Evolutionary conservation across 2,113 vertebrate species (phyloP).

Genomic region (Thomomys bottae): DNA sequence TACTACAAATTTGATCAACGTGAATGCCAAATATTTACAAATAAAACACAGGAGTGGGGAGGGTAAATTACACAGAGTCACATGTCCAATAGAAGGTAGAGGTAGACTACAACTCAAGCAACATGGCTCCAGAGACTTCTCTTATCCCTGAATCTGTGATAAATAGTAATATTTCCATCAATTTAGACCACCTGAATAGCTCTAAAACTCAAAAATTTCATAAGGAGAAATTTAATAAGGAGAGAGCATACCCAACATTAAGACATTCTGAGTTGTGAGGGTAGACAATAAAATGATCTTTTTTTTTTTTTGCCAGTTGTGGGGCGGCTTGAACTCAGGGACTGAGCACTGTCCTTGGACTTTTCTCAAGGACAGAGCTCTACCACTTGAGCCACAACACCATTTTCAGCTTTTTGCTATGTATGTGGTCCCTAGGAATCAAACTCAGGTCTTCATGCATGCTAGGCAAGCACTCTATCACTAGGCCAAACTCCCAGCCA

Average conservation of each 20-base stretch:
- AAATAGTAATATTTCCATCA: background rate
- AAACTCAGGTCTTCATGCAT: too few relatives aligned
- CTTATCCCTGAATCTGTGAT: background rate
- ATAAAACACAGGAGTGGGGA: too few relatives aligned
- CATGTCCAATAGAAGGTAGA: too few relatives aligned
- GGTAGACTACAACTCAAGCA: background rate
- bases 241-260: background rate
- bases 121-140: background rate
- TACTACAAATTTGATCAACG: background rate
- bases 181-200: background rate
- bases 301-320: background rate
- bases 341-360: too few relatives aligned
- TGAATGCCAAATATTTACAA: background rate
- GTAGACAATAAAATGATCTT: background rate
- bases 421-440: too few relatives aligned
- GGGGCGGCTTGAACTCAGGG: too few relatives aligned
- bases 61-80: too few relatives aligned
- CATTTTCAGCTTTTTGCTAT: too few relatives aligned
- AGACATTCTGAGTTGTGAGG: background rate
- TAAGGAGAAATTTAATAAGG: conserved; percentile 15
- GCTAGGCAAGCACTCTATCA: too few relatives aligned
- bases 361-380: too few relatives aligned
- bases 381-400: too few relatives aligned
- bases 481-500: too few relatives aligned
- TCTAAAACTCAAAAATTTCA: background rate